These are phyloP conservation scores for Beaufortia kweichowensis DNA, from an alignment of 2,113 vertebrate species.

Conservation along the genomic window DNA sequence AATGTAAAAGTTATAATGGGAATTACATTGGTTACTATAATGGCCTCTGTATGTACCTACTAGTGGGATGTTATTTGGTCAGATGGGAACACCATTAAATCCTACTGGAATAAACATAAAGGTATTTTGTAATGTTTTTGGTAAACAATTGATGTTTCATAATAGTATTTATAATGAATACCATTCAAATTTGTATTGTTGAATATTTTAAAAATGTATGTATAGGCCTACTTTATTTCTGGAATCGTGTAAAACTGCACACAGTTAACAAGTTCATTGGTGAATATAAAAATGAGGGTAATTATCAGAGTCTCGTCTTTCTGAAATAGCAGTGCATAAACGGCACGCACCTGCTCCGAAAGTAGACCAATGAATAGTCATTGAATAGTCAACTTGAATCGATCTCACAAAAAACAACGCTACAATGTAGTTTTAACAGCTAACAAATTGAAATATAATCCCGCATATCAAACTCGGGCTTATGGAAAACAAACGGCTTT, in stretches of 20 bases:
- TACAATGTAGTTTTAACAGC: slow-evolving; percentile 58
- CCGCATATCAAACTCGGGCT: slow-evolving; percentile 37
- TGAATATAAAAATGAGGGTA: neutral
- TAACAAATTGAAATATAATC: slow-evolving; percentile 61
- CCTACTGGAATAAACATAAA: too few species aligned
- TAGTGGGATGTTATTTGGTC: too few species aligned
- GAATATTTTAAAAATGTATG: too few species aligned
- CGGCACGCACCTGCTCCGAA: slow-evolving; percentile 20
- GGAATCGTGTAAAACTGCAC: neutral
- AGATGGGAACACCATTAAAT: too few species aligned
- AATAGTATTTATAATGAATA: too few species aligned
- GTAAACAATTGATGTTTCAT: too few species aligned
- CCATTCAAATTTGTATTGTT: too few species aligned
- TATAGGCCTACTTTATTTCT: neutral
- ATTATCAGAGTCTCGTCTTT: neutral
- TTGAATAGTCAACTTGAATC: neutral
- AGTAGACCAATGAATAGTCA: slow-evolving; percentile 26
- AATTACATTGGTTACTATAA: too few species aligned
- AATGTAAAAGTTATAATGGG: too few species aligned
- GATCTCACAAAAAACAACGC: neutral
- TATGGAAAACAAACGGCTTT: slow-evolving; percentile 29
- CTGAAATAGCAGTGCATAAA: slow-evolving; percentile 8
- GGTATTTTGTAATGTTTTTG: too few species aligned
- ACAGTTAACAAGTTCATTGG: neutral
- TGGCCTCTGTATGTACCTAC: too few species aligned